These are phyloP conservation scores for Tillus elongatus DNA, from an alignment of 2,888 invertebrate species.

Conservation along the genomic window DNA sequence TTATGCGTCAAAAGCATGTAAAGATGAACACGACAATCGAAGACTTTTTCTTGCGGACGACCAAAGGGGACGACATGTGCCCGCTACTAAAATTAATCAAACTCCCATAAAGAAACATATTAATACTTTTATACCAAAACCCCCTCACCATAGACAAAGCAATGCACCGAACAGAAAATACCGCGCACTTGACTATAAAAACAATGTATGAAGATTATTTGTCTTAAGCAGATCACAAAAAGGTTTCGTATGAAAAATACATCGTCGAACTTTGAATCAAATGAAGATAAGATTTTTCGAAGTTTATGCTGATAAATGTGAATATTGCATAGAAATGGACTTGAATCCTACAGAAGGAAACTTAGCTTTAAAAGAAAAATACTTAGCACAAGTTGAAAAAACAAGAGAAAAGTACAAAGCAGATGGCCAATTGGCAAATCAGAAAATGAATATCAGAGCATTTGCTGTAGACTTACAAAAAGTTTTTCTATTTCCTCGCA, in stretches of 20 bases:
- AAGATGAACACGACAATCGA: conserved; percentile 3
- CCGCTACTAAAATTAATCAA: background rate
- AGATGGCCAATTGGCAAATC: background rate
- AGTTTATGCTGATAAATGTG: conserved; percentile 5
- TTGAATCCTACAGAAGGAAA: conserved; percentile 2
- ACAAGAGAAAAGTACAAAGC: conserved; percentile 4
- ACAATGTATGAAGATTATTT: conserved; percentile 2
- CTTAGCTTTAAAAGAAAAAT: background rate
- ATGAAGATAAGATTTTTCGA: conserved; percentile 5
- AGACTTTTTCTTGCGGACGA: background rate
- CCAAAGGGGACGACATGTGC: conserved; percentile 6
- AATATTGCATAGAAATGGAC: background rate
- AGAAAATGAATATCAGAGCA: conserved; percentile 2
- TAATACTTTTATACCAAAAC: too few species aligned
- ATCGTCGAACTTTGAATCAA: background rate
- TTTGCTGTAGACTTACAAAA: conserved; percentile 1
- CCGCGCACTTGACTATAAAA: conserved; percentile 3
- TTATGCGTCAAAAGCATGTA: conserved; percentile 3
- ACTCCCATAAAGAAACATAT: too few species aligned
- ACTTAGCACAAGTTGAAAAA: conserved; percentile 2
- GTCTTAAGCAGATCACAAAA: background rate
- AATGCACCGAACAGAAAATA: conserved; percentile 7
- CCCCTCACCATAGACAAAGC: background rate
- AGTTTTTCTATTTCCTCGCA: too few species aligned
- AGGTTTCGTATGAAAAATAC: conserved; percentile 5